phyloP scores from a whole-genome alignment of 2,797 vertebrate genomes.

The Pseudocheirus occidentalis region DNA sequence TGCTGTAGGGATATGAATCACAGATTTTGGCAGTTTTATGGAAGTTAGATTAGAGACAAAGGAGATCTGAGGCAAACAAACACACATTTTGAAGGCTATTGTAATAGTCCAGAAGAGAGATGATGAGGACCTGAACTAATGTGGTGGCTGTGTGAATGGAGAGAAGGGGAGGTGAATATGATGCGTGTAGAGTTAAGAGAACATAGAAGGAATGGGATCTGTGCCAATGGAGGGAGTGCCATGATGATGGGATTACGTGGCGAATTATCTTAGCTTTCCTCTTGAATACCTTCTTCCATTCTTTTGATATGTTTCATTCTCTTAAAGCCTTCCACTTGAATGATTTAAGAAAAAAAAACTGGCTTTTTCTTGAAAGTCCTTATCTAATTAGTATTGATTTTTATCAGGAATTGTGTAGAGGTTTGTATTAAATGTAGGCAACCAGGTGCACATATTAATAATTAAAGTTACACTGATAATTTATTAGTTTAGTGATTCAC shows the following conservation, averaged over 20 bases:
- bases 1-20: neutral
- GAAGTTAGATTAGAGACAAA: neutral
- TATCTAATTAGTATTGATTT: conserved; percentile 47
- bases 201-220: neutral
- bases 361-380: conserved; percentile 55
- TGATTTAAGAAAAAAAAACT: conserved; percentile 38
- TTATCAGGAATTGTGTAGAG: conserved; percentile 7
- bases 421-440: conserved; percentile 51
- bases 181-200: neutral
- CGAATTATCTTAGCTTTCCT: neutral
- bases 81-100: neutral
- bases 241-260: neutral
- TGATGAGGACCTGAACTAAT: neutral
- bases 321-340: conserved; percentile 35
- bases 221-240: neutral
- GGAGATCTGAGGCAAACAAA: neutral
- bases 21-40: neutral
- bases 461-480: conserved; percentile 60
- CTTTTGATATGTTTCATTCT: neutral
- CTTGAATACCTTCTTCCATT: neutral
- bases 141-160: neutral
- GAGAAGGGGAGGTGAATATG: neutral
- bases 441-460: conserved; percentile 48
- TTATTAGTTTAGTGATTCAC: conserved; percentile 42
- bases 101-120: neutral